phyloP scores from a whole-genome alignment of 2,113 vertebrate genomes.

The Equus quagga region DNA sequence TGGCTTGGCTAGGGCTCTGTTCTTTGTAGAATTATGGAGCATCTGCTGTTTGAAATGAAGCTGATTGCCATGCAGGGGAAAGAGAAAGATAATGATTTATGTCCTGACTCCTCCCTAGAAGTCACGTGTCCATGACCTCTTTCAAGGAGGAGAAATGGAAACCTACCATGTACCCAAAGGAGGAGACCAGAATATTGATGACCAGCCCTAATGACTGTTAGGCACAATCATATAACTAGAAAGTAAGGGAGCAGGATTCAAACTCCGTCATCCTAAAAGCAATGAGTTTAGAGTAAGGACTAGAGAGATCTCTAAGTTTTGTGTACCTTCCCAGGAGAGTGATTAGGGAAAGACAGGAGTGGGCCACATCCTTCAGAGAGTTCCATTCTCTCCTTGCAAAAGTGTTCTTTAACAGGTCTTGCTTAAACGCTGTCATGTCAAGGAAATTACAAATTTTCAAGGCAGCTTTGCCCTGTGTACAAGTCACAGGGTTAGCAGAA shows the following conservation, averaged over 20 bases:
- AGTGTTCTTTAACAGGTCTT: neutral
- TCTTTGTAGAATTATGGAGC: neutral
- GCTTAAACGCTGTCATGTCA: neutral
- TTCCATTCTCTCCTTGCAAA: neutral
- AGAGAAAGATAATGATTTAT: neutral
- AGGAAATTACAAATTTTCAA: slow-evolving; percentile 10
- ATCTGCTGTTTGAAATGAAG: neutral
- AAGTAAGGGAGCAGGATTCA: neutral
- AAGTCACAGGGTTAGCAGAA: neutral
- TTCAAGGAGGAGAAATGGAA: neutral
- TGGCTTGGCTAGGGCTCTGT: neutral
- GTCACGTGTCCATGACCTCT: neutral
- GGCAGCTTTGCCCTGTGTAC: neutral
- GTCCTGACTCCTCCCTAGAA: neutral
- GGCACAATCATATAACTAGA: neutral
- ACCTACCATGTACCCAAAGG: neutral
- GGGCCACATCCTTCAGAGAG: neutral
- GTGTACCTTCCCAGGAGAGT: neutral
- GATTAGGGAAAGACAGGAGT: neutral
- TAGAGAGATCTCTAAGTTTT: neutral
- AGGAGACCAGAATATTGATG: neutral
- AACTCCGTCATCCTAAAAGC: neutral
- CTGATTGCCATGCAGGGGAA: neutral
- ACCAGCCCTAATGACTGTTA: neutral
- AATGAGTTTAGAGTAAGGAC: neutral